Percentiles rank a stretch among this genome's conserved stretches.
phyloP scores from a whole-genome alignment of 2,797 vertebrate species.

The Micrastur ruficollis region DNA sequence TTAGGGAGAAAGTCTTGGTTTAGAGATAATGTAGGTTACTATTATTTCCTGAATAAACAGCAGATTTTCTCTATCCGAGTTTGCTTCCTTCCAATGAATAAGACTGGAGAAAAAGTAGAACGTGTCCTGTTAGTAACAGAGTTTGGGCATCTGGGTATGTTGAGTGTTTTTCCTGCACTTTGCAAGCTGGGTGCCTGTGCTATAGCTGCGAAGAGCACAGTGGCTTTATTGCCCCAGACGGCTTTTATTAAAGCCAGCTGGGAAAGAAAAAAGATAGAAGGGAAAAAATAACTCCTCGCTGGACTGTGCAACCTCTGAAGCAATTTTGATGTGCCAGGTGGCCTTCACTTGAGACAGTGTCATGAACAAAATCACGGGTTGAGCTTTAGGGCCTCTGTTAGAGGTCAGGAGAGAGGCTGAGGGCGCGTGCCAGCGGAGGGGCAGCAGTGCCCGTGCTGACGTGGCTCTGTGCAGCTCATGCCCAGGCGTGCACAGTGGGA shows the following conservation, averaged over 20 bases:
- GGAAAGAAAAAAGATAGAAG: not conserved
- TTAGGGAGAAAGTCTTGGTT: not conserved
- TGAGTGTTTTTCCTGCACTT: not conserved
- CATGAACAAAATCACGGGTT: rapidly evolving
- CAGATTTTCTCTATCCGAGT: not conserved
- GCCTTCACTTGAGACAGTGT: not conserved
- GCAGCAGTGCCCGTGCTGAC: not conserved
- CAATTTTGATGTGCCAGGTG: not conserved
- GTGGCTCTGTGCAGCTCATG: no score
- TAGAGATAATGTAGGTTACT: not conserved
- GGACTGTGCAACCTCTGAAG: not conserved
- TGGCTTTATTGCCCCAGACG: not conserved
- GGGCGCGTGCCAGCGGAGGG: not conserved
- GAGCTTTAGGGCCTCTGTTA: not conserved
- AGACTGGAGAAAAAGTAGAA: not conserved
- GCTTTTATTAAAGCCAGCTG: not conserved
- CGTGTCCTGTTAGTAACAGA: not conserved
- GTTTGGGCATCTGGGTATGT: not conserved
- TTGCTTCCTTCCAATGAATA: not conserved
- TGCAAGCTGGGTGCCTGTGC: no score
- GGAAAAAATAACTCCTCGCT: not conserved
- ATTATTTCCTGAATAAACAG: not conserved
- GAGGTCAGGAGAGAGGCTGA: not conserved
- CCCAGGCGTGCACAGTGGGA: rapidly evolving
- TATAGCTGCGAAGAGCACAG: not conserved